Base-by-base conservation (phyloP, 2,113 vertebrate species). In the Paedocypris sp. region DNA sequence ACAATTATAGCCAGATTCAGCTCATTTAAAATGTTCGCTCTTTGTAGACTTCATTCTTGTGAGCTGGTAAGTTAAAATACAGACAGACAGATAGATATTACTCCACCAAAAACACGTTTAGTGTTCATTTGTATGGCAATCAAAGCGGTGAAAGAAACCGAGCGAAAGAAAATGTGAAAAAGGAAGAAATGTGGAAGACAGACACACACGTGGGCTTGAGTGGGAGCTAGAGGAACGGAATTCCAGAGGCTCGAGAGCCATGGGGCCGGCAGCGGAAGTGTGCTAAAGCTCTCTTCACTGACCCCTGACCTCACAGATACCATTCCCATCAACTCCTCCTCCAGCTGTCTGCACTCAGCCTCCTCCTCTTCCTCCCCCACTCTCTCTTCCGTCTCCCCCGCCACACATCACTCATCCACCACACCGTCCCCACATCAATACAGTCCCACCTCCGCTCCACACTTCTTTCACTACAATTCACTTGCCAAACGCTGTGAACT, bases 211-310 rank as follows among this genome's bases (percentile, higher is more conserved):
- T 23, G 56, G 13, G 12, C 23, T 47, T 10, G 38, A 71, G 59
- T 67, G 64, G 69, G 64, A 67, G 64, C 48, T 43, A 48, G 42
- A 63, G 43, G 32, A 64, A 20, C 63, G 42, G 73, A 75, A 81
- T 83, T 80, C 76, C 80, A 77, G 72, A 76, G 75, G 36, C 61
- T 39, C 65, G 52, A 76, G 75, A 67, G 74, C 68, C 73, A 43
- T 74, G 75, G 78, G 77, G 70, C 75, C 69, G 56, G 78, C 75
- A 80, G 70, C 75, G 83, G 83, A 85, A 83, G 79, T 77, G 78
- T 80, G 79, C 78, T 81, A 78, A 82, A 85, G 75, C 79, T 75
- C 71, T 75, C 47, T 68, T 39, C 26, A 60, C 66, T 77, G 73
- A 77, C 76, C 77, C 65, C 38, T 67, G 70, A 83, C 77, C 83